Conservation (phyloP, 2,797 vertebrate species). For the Zalophus californianus region DNA sequence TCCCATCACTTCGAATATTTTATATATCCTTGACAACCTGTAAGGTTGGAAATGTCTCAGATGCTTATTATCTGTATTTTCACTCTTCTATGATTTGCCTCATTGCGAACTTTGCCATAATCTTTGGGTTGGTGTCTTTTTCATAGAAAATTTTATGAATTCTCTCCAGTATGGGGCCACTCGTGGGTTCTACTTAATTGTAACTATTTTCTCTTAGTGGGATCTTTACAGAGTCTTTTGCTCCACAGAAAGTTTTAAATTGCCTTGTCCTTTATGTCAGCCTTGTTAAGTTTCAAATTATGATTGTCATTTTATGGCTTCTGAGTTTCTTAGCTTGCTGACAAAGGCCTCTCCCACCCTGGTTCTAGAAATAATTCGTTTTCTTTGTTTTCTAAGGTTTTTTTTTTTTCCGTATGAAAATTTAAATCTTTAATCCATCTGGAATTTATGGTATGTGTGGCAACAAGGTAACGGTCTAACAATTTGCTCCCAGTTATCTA, state of each 20-base stretch:
- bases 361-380: slow-evolving; percentile 9
- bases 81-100: slow-evolving; percentile 2
- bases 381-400: neutral
- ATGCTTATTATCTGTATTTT: neutral
- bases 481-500: slow-evolving; percentile 38
- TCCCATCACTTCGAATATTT: neutral
- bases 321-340: neutral
- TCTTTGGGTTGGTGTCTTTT: neutral
- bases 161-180: neutral
- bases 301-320: slow-evolving; percentile 1
- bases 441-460: slow-evolving; percentile 5
- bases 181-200: slow-evolving; percentile 18
- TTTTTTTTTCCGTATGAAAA: slow-evolving; percentile 33
- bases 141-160: neutral
- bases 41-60: neutral
- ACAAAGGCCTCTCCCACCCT: neutral
- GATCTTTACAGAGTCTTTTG: neutral
- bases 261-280: neutral
- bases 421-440: neutral
- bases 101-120: neutral
- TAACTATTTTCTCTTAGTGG: slow-evolving; percentile 11
- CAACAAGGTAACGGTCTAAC: neutral
- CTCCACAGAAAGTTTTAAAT: neutral
- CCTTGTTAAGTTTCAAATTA: neutral
- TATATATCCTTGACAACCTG: neutral